Evolutionary conservation across 2,888 invertebrate species (phyloP).

Genomic region (Stenodema calcarata): DNA sequence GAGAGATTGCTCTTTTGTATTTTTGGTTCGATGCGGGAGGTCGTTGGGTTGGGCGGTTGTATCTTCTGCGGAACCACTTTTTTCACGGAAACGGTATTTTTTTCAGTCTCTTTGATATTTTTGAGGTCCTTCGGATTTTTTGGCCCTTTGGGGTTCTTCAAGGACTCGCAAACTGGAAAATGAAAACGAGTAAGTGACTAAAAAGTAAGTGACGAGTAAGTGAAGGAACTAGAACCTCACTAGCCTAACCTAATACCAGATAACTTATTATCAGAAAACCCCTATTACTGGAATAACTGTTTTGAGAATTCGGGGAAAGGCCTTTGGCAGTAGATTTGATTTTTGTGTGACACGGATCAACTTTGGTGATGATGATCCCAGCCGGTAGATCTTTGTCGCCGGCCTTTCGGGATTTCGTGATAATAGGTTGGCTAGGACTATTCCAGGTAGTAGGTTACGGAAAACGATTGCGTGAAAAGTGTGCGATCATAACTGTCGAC

Average conservation of each 20-base stretch:
- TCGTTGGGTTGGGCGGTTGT: not conserved
- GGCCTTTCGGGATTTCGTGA: too few species aligned
- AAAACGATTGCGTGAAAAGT: too few species aligned
- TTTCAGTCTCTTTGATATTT: conserved; percentile 29
- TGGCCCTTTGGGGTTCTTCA: conserved; percentile 20
- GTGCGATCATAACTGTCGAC: too few species aligned
- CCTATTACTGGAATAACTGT: too few species aligned
- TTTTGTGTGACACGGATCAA: conserved; percentile 62
- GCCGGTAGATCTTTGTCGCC: too few species aligned
- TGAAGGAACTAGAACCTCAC: too few species aligned
- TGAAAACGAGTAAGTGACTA: not conserved
- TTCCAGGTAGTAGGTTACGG: too few species aligned
- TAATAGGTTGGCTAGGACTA: too few species aligned
- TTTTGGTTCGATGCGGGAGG: not conserved
- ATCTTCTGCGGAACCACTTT: not conserved
- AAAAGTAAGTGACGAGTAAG: not conserved
- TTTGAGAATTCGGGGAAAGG: too few species aligned
- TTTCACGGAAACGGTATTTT: not conserved
- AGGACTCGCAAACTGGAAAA: conserved; percentile 16
- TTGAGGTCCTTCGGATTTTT: conserved; percentile 30
- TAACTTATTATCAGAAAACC: too few species aligned
- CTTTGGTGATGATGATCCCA: conserved; percentile 72
- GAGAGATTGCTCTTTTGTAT: conserved; percentile 24
- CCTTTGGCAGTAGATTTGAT: conserved; percentile 59
- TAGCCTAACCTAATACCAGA: too few species aligned